A percentile compares a stretch with the other conserved stretches of the same genome.
These are phyloP conservation scores for Bombus turneri DNA, from an alignment of 1,140 invertebrate genomes.

Conservation along the genomic window DNA sequence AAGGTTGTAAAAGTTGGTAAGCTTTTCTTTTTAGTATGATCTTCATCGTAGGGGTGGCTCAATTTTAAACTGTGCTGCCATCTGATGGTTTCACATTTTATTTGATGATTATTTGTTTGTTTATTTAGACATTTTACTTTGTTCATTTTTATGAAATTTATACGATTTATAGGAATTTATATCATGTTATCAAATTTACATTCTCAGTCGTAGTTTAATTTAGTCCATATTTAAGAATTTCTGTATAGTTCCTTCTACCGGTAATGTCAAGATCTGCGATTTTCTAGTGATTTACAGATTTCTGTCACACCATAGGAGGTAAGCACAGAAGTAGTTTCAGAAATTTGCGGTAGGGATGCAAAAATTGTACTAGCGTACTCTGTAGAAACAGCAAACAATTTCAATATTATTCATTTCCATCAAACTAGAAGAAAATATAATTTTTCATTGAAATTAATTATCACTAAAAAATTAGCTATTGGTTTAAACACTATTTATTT, in stretches of 20 bases:
- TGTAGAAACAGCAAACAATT: not conserved
- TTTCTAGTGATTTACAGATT: not conserved
- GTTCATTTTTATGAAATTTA: no score
- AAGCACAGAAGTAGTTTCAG: not conserved
- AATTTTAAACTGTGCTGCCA: slow-evolving; percentile 7
- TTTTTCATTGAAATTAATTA: not conserved
- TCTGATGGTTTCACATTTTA: not conserved
- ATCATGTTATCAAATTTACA: not conserved
- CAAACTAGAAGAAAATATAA: not conserved
- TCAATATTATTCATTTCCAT: not conserved
- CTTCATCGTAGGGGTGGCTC: no score
- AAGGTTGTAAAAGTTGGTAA: not conserved
- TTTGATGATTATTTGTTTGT: not conserved
- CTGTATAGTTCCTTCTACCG: not conserved
- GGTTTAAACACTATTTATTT: not conserved
- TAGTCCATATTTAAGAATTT: no score
- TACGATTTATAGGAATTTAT: not conserved
- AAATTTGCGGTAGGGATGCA: not conserved
- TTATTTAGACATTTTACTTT: no score
- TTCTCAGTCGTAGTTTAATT: not conserved
- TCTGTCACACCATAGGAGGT: not conserved
- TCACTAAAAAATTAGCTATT: no score
- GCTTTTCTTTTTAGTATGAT: not conserved
- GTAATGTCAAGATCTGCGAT: not conserved
- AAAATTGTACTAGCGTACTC: no score